Evolutionary conservation across 2,797 vertebrate species (phyloP).

Genomic region (Synanceia verrucosa): DNA sequence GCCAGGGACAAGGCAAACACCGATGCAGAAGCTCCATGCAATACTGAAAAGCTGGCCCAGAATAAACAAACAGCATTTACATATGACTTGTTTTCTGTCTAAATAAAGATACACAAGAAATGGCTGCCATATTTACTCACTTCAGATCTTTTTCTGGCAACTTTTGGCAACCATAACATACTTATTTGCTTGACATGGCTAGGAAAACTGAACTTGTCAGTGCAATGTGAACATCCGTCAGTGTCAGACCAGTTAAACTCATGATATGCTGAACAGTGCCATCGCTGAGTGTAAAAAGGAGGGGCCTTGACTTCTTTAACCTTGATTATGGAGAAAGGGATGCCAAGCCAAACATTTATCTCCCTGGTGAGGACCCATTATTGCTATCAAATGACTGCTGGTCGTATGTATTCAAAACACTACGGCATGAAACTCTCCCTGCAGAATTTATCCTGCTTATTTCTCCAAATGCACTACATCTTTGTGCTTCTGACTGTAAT

Average conservation of each 20-base stretch:
- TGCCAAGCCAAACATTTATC: conserved; percentile 45
- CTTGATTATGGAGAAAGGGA: conserved; percentile 37
- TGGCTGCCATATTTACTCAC: conserved; percentile 47
- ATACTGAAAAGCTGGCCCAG: conserved; percentile 66
- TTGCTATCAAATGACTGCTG: conserved; percentile 25
- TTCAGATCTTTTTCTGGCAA: conserved; percentile 43
- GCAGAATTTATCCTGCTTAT: conserved; percentile 58
- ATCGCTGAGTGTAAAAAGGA: neutral
- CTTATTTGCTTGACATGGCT: conserved; percentile 25
- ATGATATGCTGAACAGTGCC: conserved; percentile 26
- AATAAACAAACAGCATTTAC: conserved; percentile 76
- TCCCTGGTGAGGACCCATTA: conserved; percentile 42
- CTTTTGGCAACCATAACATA: conserved; percentile 50
- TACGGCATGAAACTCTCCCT: conserved; percentile 41
- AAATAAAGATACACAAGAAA: conserved; percentile 54
- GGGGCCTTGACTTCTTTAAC: conserved; percentile 45
- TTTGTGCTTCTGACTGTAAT: conserved; percentile 71
- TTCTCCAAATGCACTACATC: conserved; percentile 62
- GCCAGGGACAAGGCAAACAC: conserved; percentile 76
- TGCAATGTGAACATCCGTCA: conserved; percentile 36
- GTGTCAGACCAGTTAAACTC: conserved; percentile 42
- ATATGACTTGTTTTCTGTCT: conserved; percentile 68
- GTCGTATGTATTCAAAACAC: conserved; percentile 59
- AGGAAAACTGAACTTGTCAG: conserved; percentile 12
- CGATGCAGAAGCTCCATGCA: conserved; percentile 60